Base-by-base conservation (phyloP, 2,797 vertebrate species). In the Poeciliopsis presidionis region DNA sequence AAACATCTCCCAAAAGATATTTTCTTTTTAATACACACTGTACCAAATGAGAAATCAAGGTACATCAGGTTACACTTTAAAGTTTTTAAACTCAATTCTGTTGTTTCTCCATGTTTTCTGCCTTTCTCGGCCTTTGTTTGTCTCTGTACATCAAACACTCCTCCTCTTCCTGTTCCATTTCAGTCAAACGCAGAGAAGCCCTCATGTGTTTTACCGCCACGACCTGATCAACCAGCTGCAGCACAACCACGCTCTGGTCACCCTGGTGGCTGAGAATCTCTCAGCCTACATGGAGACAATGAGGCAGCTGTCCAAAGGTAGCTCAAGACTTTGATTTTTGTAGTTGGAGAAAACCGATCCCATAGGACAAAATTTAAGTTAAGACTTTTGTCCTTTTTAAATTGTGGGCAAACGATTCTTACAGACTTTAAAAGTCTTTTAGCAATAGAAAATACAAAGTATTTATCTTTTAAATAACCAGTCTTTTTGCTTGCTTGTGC, bases 191-290 rank as follows among this genome's bases (percentile, higher is more conserved):
- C 98, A 99, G 94, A 94, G 98, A 93, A 99, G 97, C 92, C 98
- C 98, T 41, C 98, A 99, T 77, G 97, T 99, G 74, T 99, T 99
- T 95, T 99, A 99, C 89, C 98, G 98, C 43, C 98, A 99, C 89
- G 98, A 99, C 87, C 96, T 99, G 95, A 99, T 99, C 92, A 99
- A 99, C 96, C 98, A 99, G 90, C 96, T 99, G 86, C 98, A 99
- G 95, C 98, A 99, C 95, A 99, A 99, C 96, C 98, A 99, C 71
- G 97, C 98, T 80, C 96, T 99, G 79, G 98, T 99, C 93, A 99
- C 98, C 14, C 82, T 99, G 91, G 98, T 99, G 89, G 98, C 98
- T 83, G 98, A 99, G 95, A 99, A 99, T 91, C 97, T 99, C 84
- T 99, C 98, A 6, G 97, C 98, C 76, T 99, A 99, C 87, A 99